Evolutionary conservation across 2,888 invertebrate genomes (phyloP).

Genomic region (Aphodius sticticus): DNA sequence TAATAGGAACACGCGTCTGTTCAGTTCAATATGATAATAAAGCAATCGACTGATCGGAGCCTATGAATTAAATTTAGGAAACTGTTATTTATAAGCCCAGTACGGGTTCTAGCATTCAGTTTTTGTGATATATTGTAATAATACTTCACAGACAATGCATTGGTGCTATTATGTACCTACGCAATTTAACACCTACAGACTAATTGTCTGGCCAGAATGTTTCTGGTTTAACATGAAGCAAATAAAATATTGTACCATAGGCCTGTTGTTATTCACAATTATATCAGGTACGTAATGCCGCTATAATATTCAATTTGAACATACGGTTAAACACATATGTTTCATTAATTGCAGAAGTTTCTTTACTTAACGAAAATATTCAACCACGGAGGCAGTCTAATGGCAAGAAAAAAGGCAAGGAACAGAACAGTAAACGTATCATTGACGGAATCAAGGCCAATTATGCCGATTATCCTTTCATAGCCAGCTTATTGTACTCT

Average conservation of each 20-base stretch:
- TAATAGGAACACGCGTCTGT: no score
- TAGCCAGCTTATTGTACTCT: background rate
- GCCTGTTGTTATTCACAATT: background rate
- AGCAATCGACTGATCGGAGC: no score
- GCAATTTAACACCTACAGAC: background rate
- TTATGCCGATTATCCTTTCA: slow-evolving; percentile 11
- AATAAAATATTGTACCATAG: background rate
- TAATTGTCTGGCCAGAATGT: background rate
- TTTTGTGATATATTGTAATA: no score
- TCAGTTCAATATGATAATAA: no score
- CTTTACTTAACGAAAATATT: background rate
- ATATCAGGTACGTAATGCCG: background rate
- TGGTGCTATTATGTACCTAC: no score
- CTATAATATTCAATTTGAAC: background rate
- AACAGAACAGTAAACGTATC: background rate
- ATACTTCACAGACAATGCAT: no score
- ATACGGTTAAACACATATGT: background rate
- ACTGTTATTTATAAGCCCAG: no score
- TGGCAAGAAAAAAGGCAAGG: background rate
- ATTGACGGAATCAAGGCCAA: background rate
- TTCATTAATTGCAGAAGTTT: no score
- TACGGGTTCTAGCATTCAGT: no score
- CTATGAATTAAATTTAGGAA: no score
- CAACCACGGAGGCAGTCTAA: background rate
- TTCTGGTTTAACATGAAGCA: background rate